Conservation (phyloP, 2,113 vertebrate species). For the Xenotilapia longispinis region DNA sequence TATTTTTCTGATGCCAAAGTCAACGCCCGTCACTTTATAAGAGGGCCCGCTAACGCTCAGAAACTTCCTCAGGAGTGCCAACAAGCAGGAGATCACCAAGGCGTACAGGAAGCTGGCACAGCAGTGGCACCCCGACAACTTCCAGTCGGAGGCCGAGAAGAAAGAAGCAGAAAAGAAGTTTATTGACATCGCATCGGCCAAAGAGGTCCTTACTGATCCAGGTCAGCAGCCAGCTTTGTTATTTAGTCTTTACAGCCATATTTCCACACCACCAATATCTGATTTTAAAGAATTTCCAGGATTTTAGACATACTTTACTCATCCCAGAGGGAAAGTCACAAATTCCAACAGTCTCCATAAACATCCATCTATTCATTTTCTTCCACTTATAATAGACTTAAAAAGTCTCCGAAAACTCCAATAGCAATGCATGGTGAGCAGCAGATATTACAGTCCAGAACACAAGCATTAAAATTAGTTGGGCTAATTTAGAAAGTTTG, state of each 20-base stretch:
- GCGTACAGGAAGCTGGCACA: constrained; percentile 74
- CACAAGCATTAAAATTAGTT: not conserved
- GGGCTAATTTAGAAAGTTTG: not conserved
- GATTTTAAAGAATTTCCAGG: not conserved
- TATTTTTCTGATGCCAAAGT: not conserved
- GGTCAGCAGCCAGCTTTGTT: constrained; percentile 45
- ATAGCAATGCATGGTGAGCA: not conserved
- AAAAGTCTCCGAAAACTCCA: not conserved
- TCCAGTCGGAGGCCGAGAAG: constrained; percentile 75
- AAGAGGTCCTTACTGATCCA: constrained; percentile 80
- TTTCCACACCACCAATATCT: not conserved
- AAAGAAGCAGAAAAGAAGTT: constrained; percentile 80
- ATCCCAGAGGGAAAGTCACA: not conserved
- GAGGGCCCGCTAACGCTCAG: not conserved
- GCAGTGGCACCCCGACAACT: constrained; percentile 82
- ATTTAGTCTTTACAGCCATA: not conserved
- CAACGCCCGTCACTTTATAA: fast-evolving
- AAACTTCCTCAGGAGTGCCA: constrained; percentile 56
- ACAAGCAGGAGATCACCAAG: constrained; percentile 74
- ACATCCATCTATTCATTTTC: not conserved
- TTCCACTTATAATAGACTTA: not conserved
- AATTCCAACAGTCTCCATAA: not conserved
- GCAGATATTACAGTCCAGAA: fast-evolving
- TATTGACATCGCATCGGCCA: constrained; percentile 79
- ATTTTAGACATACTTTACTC: not conserved